A percentile compares a stretch with the other conserved stretches of the same genome.
phyloP scores from a whole-genome alignment of 1,140 invertebrate species.

The Drosophila sp. region DNA sequence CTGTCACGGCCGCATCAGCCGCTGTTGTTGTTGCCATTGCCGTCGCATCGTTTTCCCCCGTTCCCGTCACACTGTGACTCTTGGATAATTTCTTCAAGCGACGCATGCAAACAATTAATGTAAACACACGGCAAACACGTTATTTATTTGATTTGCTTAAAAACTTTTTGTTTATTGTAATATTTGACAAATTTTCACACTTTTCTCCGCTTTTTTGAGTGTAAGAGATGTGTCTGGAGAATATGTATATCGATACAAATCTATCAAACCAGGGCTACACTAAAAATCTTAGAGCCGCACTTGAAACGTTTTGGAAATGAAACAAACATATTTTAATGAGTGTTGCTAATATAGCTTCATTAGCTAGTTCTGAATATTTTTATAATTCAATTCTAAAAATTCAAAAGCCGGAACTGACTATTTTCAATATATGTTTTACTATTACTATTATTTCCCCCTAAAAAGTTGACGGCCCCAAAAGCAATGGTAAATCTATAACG shows the following conservation, averaged over 20 bases:
- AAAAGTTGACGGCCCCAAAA: too few relatives aligned
- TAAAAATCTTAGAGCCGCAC: not conserved
- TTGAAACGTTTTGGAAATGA: not conserved
- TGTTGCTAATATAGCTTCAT: too few relatives aligned
- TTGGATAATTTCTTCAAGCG: conserved; percentile 71
- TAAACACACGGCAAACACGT: conserved; percentile 35
- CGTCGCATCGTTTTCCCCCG: conserved; percentile 45
- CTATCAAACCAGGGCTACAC: conserved; percentile 22
- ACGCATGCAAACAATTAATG: conserved; percentile 53
- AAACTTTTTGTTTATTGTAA: conserved; percentile 44
- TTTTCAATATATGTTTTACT: too few relatives aligned
- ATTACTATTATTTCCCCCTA: too few relatives aligned
- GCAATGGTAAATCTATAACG: too few relatives aligned
- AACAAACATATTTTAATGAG: too few relatives aligned
- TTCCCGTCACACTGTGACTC: conserved; percentile 69
- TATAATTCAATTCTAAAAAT: too few relatives aligned
- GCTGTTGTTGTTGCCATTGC: conserved; percentile 13
- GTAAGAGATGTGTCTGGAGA: conserved; percentile 34
- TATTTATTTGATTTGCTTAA: conserved; percentile 20
- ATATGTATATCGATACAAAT: conserved; percentile 34
- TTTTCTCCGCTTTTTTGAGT: conserved; percentile 49
- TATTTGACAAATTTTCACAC: conserved; percentile 66
- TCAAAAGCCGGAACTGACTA: too few relatives aligned
- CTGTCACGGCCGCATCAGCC: conserved; percentile 27
- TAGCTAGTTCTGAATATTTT: too few relatives aligned